Conservation (phyloP, 2,113 vertebrate genomes). For the Tragelaphus imberbis region DNA sequence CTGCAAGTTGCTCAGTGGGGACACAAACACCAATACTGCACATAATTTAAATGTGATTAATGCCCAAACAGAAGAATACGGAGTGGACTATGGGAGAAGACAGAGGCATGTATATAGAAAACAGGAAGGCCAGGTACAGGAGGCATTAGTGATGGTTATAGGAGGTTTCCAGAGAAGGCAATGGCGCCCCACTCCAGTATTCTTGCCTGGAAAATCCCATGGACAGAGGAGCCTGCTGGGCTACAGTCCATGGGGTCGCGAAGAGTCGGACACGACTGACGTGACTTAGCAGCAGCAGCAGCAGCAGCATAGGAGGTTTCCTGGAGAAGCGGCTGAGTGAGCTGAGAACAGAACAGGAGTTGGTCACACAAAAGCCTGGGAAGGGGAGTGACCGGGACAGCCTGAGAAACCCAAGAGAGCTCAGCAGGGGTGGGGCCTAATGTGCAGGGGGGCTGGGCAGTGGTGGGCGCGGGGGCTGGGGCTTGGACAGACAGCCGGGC, state of each 20-base stretch:
- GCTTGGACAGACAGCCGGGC: not conserved
- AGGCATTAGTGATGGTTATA: not conserved
- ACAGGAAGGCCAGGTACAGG: not conserved
- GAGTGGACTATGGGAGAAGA: not conserved
- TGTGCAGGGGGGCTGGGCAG: too few relatives aligned
- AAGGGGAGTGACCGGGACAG: not conserved
- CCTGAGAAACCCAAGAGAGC: not conserved
- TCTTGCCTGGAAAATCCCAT: too few relatives aligned
- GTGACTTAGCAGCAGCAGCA: too few relatives aligned
- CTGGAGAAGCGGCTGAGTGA: not conserved
- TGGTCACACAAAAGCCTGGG: not conserved
- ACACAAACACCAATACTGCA: not conserved
- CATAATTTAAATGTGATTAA: not conserved
- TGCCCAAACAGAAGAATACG: not conserved
- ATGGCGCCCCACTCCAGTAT: too few relatives aligned
- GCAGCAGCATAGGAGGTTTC: not conserved
- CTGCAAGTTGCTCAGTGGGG: not conserved
- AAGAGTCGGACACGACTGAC: too few relatives aligned
- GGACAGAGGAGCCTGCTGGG: too few relatives aligned
- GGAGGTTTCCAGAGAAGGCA: not conserved
- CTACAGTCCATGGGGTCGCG: too few relatives aligned
- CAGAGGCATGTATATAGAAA: not conserved
- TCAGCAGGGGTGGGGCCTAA: not conserved
- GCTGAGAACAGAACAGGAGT: not conserved
- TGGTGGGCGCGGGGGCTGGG: too few relatives aligned